phyloP scores from a whole-genome alignment of 2,797 vertebrate genomes.

The Urosaurus nigricauda region DNA sequence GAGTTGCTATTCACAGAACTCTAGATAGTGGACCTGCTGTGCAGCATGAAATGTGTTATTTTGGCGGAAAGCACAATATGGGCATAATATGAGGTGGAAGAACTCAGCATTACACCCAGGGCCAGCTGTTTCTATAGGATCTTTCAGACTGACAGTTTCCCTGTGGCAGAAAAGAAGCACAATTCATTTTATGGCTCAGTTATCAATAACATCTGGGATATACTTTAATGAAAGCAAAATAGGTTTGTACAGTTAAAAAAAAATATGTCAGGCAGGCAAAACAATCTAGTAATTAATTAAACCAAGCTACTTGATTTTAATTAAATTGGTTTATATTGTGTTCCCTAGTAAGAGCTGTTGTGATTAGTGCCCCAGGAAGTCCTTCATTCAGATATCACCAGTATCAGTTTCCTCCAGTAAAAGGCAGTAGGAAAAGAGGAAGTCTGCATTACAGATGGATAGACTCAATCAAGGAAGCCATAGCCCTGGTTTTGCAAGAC shows the following conservation, averaged over 20 bases:
- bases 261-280: not conserved
- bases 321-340: not conserved
- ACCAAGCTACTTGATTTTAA: not conserved
- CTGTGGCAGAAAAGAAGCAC: constrained; percentile 14
- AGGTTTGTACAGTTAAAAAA: constrained; percentile 35
- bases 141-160: constrained; percentile 23
- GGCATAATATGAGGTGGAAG: constrained; percentile 30
- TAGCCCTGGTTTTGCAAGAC: no score
- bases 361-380: not conserved
- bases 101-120: constrained; percentile 13
- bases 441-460: no score
- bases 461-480: no score
- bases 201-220: constrained; percentile 18
- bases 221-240: constrained; percentile 46
- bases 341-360: not conserved
- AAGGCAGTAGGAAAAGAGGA: no score
- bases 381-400: not conserved
- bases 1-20: not conserved
- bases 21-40: constrained; percentile 13
- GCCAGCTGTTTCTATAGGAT: constrained; percentile 5
- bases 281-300: constrained; percentile 2
- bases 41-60: not conserved
- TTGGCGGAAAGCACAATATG: constrained; percentile 33
- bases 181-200: constrained; percentile 16
- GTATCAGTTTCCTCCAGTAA: no score